A percentile compares a stretch with the other conserved stretches of the same genome.
phyloP scores from a whole-genome alignment of 2,113 vertebrate genomes.

The Seriola quinqueradiata region DNA sequence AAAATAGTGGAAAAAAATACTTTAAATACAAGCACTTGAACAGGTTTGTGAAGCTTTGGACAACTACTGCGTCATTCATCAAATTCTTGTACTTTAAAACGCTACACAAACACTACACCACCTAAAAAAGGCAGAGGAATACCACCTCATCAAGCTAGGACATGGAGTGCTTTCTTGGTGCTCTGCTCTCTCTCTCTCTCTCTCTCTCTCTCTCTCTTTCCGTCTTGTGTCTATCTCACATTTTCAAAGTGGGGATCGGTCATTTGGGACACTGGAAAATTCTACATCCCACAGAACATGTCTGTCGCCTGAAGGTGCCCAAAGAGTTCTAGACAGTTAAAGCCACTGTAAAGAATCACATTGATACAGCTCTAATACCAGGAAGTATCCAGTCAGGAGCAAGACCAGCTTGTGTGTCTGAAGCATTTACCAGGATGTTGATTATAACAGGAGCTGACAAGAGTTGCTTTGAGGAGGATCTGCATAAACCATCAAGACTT shows the following conservation, averaged over 20 bases:
- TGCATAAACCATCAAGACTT: conserved; percentile 43
- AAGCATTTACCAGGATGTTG: conserved; percentile 33
- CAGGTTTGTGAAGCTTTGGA: background rate
- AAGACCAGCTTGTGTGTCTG: background rate
- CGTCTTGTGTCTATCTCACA: background rate
- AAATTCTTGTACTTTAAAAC: background rate
- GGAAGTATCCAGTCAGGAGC: conserved; percentile 13
- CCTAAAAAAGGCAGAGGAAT: background rate
- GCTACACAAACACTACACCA: background rate
- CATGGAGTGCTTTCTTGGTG: background rate
- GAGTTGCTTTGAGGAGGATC: conserved; percentile 19
- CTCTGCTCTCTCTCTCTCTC: background rate
- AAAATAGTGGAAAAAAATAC: background rate
- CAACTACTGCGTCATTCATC: background rate
- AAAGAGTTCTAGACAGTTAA: background rate
- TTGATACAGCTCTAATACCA: conserved; percentile 12
- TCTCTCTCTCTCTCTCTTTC: background rate
- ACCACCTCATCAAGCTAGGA: background rate
- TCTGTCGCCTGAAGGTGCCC: background rate
- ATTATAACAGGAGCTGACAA: conserved; percentile 22
- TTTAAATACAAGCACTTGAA: background rate
- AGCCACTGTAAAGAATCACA: background rate
- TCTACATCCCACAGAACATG: background rate
- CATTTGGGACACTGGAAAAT: background rate
- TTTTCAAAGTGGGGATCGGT: background rate